Base-by-base conservation (phyloP, 1,140 invertebrate species). In the Drosophila lacertosa region DNA sequence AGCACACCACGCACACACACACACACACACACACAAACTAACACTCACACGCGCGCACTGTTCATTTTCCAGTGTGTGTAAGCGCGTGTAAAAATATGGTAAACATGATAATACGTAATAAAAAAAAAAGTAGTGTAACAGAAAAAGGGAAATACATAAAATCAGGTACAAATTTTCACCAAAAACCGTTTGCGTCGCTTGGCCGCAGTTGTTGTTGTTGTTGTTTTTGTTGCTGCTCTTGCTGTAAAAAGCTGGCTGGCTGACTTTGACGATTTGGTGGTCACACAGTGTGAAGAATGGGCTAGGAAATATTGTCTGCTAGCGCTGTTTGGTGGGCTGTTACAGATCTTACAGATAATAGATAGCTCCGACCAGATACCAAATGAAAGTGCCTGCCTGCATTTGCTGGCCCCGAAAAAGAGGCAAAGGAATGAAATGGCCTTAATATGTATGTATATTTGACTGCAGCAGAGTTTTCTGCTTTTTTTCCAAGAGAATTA, bases 161-260 rank as follows among this genome's bases (percentile, higher is more conserved):
- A 88, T 88, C 83, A 88, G 82, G 82, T 88, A 88, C 82, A 88
- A 88, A 88, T 88, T 88, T 88, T 78, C 74, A 88, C 77, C 82
- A 77, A 75, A 82, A 83, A 73, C 64, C 66, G 82, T 81, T 86
- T 86, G 79, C 81, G 64, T 62, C 82, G 77, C 67, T 67, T 58
- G 65, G 80, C 55, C 63, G 68, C 47, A 54, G 71, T 68, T 64
- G 57, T 62, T 54, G 48, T 40, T 75, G 29, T 3, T 58, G n/a
- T n/a, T n/a, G n/a, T n/a, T n/a, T n/a, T n/a, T n/a, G n/a, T 42
- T 66, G 26, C 40, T 67, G 55, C 26, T 66, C 39, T 44, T 32
- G 65, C 53, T 75, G 80, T 50, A 60, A 74, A 69, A 69, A 73
- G 77, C 77, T 75, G 78, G 57, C 69, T 70, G 72, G 59, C 64